Conservation (phyloP, 2,888 invertebrate genomes). For the Brachypalpus laphriformis region DNA sequence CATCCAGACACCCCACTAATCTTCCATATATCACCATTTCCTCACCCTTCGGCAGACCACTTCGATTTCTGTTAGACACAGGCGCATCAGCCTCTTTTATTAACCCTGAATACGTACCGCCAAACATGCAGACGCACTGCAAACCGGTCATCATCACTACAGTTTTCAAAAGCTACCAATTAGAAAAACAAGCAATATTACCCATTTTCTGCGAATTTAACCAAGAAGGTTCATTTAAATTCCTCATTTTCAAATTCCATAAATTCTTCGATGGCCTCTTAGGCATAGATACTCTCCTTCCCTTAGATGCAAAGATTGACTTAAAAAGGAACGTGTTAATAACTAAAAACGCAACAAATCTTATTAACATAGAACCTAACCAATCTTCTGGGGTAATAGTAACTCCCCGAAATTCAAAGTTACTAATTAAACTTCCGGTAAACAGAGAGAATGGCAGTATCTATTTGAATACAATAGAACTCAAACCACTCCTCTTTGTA, state of each 20-base stretch:
- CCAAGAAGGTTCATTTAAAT: constrained; percentile 15
- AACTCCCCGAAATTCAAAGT: not conserved
- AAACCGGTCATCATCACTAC: not conserved
- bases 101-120: not conserved
- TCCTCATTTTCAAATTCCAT: constrained; percentile 13
- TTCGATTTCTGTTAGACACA: not conserved
- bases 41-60: not conserved
- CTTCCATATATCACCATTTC: not conserved
- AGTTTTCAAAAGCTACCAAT: constrained; percentile 6
- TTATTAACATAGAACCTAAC: not conserved
- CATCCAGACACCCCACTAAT: not conserved
- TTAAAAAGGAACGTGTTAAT: not conserved
- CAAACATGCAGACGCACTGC: not conserved
- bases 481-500: constrained; percentile 2
- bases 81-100: constrained; percentile 2
- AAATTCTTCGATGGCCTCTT: constrained; percentile 17
- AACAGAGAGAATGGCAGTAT: not conserved
- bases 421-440: not conserved
- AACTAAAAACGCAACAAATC: not conserved
- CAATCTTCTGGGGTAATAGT: not conserved
- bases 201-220: constrained; percentile 6
- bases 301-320: constrained; percentile 5
- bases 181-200: constrained; percentile 1
- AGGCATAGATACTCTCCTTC: not conserved
- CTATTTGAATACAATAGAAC: not conserved